These are phyloP conservation scores for Phenganax stokvisi DNA, from an alignment of 92 coral and sea anemone species.

Conservation along the genomic window DNA sequence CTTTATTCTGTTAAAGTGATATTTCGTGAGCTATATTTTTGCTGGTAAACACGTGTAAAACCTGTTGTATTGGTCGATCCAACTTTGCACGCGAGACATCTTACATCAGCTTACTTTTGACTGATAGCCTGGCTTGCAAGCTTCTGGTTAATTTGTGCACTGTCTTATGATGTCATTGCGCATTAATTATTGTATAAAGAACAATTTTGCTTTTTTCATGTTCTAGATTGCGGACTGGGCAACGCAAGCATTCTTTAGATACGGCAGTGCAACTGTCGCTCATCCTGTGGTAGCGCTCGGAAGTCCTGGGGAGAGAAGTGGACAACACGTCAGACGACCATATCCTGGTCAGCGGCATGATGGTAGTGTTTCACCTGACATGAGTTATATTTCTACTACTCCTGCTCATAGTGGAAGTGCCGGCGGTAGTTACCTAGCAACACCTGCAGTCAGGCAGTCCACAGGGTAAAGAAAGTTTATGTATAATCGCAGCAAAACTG, in stretches of 20 bases:
- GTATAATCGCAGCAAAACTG: not conserved
- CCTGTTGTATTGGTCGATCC: too few species aligned
- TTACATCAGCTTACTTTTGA: too few species aligned
- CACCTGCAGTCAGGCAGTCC: slow-evolving; percentile 58
- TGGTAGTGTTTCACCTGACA: slow-evolving; percentile 32
- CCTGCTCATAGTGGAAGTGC: slow-evolving; percentile 57
- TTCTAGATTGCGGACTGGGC: slow-evolving; percentile 92
- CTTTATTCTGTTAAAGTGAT: not conserved
- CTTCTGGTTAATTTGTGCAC: too few species aligned
- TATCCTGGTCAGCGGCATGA: slow-evolving; percentile 24
- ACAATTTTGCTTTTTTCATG: not conserved
- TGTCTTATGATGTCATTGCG: too few species aligned
- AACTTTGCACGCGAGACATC: too few species aligned
- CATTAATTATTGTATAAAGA: not conserved
- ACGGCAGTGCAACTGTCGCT: slow-evolving; percentile 58
- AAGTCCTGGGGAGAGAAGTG: slow-evolving; percentile 7
- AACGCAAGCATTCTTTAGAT: slow-evolving; percentile 84
- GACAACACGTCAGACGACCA: slow-evolving; percentile 5
- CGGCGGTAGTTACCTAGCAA: slow-evolving; percentile 65
- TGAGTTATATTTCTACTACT: slow-evolving; percentile 51
- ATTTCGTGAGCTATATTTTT: not conserved
- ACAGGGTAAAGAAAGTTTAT: slow-evolving; percentile 31
- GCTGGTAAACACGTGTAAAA: not conserved
- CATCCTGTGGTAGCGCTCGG: slow-evolving; percentile 22
- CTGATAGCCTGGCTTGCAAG: too few species aligned